Evolutionary conservation across 2,113 vertebrate species (phyloP), one percentile per base, ranked within the genome.

Genomic region (Myrmophylax atrothorax): DNA sequence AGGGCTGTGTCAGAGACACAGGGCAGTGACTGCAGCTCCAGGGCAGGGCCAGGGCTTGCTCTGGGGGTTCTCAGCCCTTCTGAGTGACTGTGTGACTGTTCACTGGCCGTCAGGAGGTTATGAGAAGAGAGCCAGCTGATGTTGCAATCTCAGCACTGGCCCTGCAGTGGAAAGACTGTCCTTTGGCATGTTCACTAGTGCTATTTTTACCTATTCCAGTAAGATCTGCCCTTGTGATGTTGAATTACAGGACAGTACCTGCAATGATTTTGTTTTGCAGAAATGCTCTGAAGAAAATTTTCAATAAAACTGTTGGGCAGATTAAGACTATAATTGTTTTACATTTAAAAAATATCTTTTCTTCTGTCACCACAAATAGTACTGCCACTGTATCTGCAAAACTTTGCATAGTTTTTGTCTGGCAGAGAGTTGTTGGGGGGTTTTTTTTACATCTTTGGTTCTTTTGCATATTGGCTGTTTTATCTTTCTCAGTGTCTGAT

Each of bases 181-280:
- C 93, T 90, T 82, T 97, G 94, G 92, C 96, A 96, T 95, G 94
- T 81, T 88, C 95, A 37, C 88, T 79, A 55, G 33, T 94, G 95
- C 92, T 97, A 91, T 97, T 97, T 97, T 98, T 97, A 93, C 94
- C 74, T 94, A 59, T 97, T 98, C 93, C 96, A 95, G 80, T 89
- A 96, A 96, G 85, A 94, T 96, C 93, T 97, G 84, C 85, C 89
- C 90, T 95, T 97, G 90, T 91, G 69, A 95, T 96, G 96, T 93
- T 96, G 46, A 79, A 75, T 63, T 96, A 84, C 68, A 94, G 75
- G 58, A 62, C 92, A 58, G 18, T 94, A 91, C 95, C 94, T 98
- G 94, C 83, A 94, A 83, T 94, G 59, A 89, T 28, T 97, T 86
- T 87, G 73, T 95, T 92, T 96, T 92, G 18, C 55, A 23, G 46